Base-by-base conservation (phyloP, 2,797 vertebrate species). In the Cheracebus regulus region DNA sequence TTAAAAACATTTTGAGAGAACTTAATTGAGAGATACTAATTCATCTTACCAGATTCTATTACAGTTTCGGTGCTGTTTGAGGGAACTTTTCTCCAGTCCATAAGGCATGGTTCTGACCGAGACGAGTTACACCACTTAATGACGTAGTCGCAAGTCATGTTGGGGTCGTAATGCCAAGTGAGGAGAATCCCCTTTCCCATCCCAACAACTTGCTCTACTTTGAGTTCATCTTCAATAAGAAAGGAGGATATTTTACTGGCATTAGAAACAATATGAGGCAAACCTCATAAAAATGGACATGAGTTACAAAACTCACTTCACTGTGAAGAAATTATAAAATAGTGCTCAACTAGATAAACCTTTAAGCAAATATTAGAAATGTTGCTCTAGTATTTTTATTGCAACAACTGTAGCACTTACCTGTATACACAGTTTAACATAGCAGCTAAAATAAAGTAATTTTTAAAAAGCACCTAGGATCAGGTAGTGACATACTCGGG, bases 21-120 rank as follows among this genome's bases (percentile, higher is more conserved):
- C 46, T 73, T 19, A 55, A 73, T 14, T 28, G 44, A 72, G 30
- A 92, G 52, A 57, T 41, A 64, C 4, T 0, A 85, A 46, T 94
- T 73, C 88, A 36, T 92, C 98, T 98, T 98, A 99, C 99, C 98
- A 92, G 99, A 99, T 82, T 98, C 98, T 93, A 99, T 98, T n/a
- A 98, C 36, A 48, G 97, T 95, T 94, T 98, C 97, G 12, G 98
- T 98, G 97, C 95, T 96, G 92, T 98, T 96, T 41, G 98, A 98
- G 72, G 98, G 97, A 88, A 99, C 98, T 39, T 98, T 99, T 96
- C 98, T 98, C 99, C 99, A 99, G 95, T 98, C 97, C 85, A 99
- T 96, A 9, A 83, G 98, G 97, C 98, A 98, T 5, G 97, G 97
- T 57, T 98, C 95, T 48, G 97, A 91, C 13, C 24, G 97, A 78